A percentile compares a stretch with the other conserved stretches of the same genome.
Evolutionary conservation across 2,888 invertebrate genomes (phyloP).

Genomic region (Drosophila atroscutellata): DNA sequence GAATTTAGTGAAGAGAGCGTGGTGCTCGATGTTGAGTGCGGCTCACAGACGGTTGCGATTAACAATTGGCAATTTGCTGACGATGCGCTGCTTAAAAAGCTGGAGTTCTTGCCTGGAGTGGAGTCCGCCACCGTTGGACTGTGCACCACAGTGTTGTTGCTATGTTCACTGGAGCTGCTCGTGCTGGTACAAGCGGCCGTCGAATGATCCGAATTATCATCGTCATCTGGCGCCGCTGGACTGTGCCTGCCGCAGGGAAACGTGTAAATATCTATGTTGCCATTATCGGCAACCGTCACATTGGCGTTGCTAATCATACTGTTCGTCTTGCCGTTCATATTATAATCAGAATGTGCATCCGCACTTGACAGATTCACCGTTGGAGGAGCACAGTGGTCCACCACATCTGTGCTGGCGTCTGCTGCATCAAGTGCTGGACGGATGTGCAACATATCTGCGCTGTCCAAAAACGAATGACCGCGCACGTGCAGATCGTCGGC

Average conservation of each 20-base stretch:
- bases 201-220: slow-evolving; percentile 82
- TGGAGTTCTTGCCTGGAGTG: slow-evolving; percentile 30
- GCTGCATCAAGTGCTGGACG: slow-evolving; percentile 53
- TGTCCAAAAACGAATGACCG: slow-evolving; percentile 16
- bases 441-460: slow-evolving; percentile 58
- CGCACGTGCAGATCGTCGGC: slow-evolving; percentile 73
- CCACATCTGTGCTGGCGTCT: slow-evolving; percentile 65
- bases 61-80: not conserved
- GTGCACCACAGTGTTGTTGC: slow-evolving; percentile 82
- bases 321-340: slow-evolving; percentile 78
- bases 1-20: slow-evolving; percentile 33
- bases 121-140: slow-evolving; percentile 70
- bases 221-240: slow-evolving; percentile 61
- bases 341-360: slow-evolving; percentile 67
- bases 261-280: slow-evolving; percentile 61
- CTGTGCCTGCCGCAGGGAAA: slow-evolving; percentile 31
- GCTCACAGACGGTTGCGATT: not conserved
- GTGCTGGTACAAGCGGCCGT: slow-evolving; percentile 82
- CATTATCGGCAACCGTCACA: slow-evolving; percentile 63
- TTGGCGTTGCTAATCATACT: slow-evolving; percentile 1
- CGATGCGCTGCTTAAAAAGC: slow-evolving; percentile 2
- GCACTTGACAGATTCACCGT: slow-evolving; percentile 56
- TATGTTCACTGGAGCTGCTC: slow-evolving; percentile 83
- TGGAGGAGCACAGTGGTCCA: slow-evolving; percentile 72
- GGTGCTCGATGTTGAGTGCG: slow-evolving; percentile 13